Percentiles rank a stretch among this genome's conserved stretches.
Conservation (phyloP, 2,888 invertebrate species). For the Acrobasis consociella region DNA sequence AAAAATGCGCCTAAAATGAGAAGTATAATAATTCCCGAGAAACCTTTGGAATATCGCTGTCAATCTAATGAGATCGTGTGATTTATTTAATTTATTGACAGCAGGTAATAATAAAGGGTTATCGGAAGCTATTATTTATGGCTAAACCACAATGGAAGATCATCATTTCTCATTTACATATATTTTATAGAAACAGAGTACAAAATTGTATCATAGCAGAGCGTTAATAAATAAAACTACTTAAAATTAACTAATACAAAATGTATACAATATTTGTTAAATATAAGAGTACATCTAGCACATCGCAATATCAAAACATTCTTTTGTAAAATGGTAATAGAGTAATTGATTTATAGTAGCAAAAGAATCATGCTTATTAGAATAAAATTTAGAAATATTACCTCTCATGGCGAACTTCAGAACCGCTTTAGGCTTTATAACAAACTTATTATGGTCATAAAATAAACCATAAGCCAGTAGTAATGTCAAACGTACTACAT, state of each 20-base stretch:
- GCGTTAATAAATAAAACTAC: slow-evolving; percentile 21
- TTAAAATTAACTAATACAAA: slow-evolving; percentile 19
- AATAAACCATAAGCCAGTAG: no score
- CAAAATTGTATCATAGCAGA: slow-evolving; percentile 8
- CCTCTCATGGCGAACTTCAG: not conserved
- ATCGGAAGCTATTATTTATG: slow-evolving; percentile 20
- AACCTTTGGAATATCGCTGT: slow-evolving; percentile 42
- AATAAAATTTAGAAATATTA: not conserved
- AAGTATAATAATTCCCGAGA: slow-evolving; percentile 37
- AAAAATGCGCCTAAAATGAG: slow-evolving; percentile 18
- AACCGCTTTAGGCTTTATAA: not conserved
- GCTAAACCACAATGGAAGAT: slow-evolving; percentile 19
- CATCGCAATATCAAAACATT: not conserved
- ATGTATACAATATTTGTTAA: slow-evolving; percentile 1
- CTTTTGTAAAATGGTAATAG: not conserved
- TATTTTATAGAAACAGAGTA: slow-evolving; percentile 13
- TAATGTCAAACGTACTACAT: no score
- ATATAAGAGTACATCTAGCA: not conserved
- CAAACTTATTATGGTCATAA: no score
- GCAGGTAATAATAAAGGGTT: slow-evolving; percentile 14
- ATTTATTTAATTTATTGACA: slow-evolving; percentile 44
- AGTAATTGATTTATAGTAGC: not conserved
- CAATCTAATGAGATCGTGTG: slow-evolving; percentile 57
- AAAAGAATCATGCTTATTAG: not conserved
- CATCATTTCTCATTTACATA: not conserved